These are phyloP conservation scores for Popillia japonica DNA, from an alignment of 1,140 invertebrate species.

Conservation along the genomic window DNA sequence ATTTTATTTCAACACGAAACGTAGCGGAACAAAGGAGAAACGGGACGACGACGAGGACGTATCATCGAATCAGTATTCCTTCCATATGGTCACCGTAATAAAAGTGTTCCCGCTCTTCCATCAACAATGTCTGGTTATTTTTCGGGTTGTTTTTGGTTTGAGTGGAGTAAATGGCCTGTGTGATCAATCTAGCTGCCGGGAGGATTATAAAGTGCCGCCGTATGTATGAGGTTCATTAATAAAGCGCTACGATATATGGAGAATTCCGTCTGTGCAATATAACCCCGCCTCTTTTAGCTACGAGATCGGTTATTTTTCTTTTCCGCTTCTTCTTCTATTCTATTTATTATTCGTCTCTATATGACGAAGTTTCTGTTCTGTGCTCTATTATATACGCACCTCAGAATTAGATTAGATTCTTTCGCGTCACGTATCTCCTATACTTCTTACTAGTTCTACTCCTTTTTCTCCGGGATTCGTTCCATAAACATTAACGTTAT, in stretches of 20 bases:
- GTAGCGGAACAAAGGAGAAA: constrained; percentile 9
- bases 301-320: too few species aligned
- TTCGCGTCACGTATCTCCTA: neutral
- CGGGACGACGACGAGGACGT: neutral
- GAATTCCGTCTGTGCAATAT: constrained; percentile 13
- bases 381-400: too few species aligned
- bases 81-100: constrained; percentile 56
- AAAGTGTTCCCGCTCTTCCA: constrained; percentile 48
- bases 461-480: neutral
- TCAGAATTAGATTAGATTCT: neutral
- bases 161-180: constrained; percentile 53
- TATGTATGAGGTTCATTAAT: constrained; percentile 52
- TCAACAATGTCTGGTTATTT: constrained; percentile 57
- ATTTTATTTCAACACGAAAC: neutral
- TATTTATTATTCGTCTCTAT: too few species aligned
- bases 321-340: too few species aligned
- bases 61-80: constrained; percentile 50
- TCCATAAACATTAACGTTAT: constrained; percentile 35
- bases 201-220: constrained; percentile 52
- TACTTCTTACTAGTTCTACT: neutral
- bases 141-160: constrained; percentile 51
- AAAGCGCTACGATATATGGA: constrained; percentile 24
- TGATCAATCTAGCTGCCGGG: constrained; percentile 51
- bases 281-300: too few species aligned
- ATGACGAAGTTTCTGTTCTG: too few species aligned